Evolutionary conservation across 2,113 vertebrate genomes (phyloP), one percentile per base, ranked within the genome.

Genomic region (Myiagra hebetior): DNA sequence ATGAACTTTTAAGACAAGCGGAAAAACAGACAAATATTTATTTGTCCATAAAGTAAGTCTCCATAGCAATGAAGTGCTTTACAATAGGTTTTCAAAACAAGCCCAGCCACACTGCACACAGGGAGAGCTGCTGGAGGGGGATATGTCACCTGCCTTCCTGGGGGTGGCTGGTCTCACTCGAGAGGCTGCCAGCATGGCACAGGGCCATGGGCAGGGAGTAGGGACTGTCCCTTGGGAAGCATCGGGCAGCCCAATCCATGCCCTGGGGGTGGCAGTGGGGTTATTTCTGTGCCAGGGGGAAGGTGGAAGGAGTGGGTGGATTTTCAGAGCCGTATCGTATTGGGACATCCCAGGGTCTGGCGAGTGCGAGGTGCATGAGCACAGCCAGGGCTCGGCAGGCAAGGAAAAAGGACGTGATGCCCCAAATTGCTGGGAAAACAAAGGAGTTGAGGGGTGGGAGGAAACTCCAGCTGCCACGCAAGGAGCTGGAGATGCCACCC

Each of bases 81-180:
- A 67, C 63, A 59, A 67, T 7, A 16, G 7, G 50, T 70, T 90
- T 85, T 42, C 67, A 46, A 92, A 95, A 86, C 87, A 88, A 90
- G 70, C n/a, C 47, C 55, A 52, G 87, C 55, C 72, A 30, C 3
- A 1, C 1, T 0, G 60, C 21, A 8, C 0, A 1, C 41, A 26
- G 77, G 62, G 70, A 47, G 55, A 49, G 67, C 70, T 92, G 76
- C 62, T 10, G 10, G 30, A 75, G 21, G 31, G 28, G 65, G 14
- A 63, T 0, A 0, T 8, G 30, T 42, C 3, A 24, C 35, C 69
- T 52, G 62, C 52, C 73, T 53, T 42, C 41, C 30, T 3, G 2
- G 31, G 46, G 22, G 30, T 16, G 30, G 30, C 18, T 1, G 0
- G 31, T 56, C 26, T 47, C 13, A 0, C 46, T 13, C 0, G 0